These are phyloP conservation scores for Cacatua alba DNA, from an alignment of 2,113 vertebrate genomes.

Conservation along the genomic window DNA sequence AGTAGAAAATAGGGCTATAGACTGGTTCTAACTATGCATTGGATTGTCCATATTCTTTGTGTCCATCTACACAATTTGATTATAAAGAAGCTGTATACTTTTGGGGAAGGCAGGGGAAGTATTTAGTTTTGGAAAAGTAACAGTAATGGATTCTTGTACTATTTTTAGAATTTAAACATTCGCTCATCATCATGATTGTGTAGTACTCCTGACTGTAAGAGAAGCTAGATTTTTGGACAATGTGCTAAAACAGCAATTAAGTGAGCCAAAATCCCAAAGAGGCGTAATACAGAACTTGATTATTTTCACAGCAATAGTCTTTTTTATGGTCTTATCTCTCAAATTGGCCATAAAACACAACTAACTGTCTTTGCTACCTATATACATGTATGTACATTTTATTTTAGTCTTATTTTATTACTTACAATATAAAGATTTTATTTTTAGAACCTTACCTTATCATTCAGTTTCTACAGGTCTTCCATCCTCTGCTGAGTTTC, in stretches of 20 bases:
- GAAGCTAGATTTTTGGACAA: neutral
- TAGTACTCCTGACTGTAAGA: neutral
- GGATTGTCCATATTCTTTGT: neutral
- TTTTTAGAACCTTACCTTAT: neutral
- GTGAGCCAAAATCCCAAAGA: neutral
- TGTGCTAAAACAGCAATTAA: neutral
- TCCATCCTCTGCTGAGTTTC: neutral
- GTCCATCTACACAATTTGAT: neutral
- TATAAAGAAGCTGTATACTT: neutral
- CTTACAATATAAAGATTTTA: neutral
- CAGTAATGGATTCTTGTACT: neutral
- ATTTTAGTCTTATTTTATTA: neutral
- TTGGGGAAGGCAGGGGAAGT: neutral
- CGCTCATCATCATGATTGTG: neutral
- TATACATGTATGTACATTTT: neutral
- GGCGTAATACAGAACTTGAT: neutral
- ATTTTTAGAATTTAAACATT: neutral
- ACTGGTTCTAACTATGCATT: neutral
- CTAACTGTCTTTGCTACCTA: neutral
- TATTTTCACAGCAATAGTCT: neutral
- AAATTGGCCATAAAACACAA: neutral
- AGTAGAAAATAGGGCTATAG: neutral
- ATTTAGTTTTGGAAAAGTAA: neutral
- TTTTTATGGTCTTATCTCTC: neutral
- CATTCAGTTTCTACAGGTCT: neutral